phyloP scores from a whole-genome alignment of 2,113 vertebrate genomes.

The Loxodonta africana region DNA sequence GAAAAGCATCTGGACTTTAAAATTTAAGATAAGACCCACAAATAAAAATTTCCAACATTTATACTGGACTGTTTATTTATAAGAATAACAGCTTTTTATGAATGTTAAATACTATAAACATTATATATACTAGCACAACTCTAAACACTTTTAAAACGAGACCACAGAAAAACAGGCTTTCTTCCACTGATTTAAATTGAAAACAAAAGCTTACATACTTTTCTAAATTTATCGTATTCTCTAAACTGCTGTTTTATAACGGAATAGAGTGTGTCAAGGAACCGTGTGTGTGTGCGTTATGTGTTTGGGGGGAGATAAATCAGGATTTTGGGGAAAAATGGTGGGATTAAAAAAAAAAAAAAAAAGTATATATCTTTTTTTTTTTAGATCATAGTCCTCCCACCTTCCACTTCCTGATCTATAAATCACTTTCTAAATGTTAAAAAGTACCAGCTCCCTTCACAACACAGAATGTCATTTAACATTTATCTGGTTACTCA shows the following conservation, averaged over 20 bases:
- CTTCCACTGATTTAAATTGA: slow-evolving; percentile 24
- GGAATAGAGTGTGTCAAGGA: background rate
- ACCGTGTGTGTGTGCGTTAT: background rate
- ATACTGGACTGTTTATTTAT: background rate
- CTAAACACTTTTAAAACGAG: background rate
- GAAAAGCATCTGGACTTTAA: background rate
- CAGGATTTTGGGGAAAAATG: background rate
- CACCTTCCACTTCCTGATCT: background rate
- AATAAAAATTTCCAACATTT: slow-evolving; percentile 17
- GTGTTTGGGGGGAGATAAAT: background rate
- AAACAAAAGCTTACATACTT: slow-evolving; percentile 17
- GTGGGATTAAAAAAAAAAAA: background rate
- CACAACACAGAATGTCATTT: background rate
- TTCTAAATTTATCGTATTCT: slow-evolving; percentile 35
- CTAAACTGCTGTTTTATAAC: slow-evolving; percentile 2
- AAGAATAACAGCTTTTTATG: slow-evolving; percentile 37
- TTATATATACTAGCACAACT: background rate
- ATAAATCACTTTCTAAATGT: slow-evolving; percentile 29
- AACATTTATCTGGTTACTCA: slow-evolving; percentile 37
- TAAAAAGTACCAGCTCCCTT: slow-evolving; percentile 28
- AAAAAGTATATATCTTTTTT: background rate
- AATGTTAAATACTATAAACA: slow-evolving; percentile 36
- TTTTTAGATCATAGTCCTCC: background rate
- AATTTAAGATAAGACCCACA: slow-evolving; percentile 4
- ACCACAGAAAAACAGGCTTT: slow-evolving; percentile 17